Evolutionary conservation across 2,888 invertebrate species (phyloP).

Genomic region (Synergus itoensis): DNA sequence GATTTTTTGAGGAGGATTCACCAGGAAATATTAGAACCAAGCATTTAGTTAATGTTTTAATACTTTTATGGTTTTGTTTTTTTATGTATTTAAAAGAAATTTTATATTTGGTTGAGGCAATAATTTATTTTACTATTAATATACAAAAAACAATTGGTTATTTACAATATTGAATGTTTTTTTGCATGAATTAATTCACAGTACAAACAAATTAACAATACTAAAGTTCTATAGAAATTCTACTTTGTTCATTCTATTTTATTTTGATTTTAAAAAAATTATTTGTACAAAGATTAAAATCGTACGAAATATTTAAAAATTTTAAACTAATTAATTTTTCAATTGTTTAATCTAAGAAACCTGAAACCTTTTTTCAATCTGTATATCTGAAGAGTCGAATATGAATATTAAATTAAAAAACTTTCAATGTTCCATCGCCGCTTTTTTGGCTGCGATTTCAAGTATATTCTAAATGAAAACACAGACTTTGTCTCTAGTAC

Average conservation of each 20-base stretch:
- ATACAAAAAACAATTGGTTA: no score
- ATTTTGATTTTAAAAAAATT: background rate
- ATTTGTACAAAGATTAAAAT: background rate
- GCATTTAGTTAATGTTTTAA: background rate
- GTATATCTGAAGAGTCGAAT: background rate
- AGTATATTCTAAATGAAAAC: slow-evolving; percentile 2
- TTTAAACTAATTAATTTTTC: no score
- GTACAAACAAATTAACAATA: background rate
- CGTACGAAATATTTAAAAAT: no score
- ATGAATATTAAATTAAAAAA: background rate
- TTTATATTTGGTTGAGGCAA: background rate
- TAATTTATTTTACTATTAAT: background rate
- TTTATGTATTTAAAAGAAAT: background rate
- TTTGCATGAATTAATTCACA: background rate
- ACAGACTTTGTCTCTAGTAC: background rate
- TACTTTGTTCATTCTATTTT: background rate
- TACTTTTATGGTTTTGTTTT: background rate
- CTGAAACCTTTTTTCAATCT: background rate
- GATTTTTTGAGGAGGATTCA: background rate
- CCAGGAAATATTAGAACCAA: background rate
- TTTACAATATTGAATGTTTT: background rate
- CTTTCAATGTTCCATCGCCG: background rate
- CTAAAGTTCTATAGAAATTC: background rate
- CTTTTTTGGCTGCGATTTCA: slow-evolving; percentile 32
- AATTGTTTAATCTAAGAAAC: no score